Evolutionary conservation across 2,797 vertebrate genomes (phyloP).

Genomic region (Notoglanidium macrostoma): DNA sequence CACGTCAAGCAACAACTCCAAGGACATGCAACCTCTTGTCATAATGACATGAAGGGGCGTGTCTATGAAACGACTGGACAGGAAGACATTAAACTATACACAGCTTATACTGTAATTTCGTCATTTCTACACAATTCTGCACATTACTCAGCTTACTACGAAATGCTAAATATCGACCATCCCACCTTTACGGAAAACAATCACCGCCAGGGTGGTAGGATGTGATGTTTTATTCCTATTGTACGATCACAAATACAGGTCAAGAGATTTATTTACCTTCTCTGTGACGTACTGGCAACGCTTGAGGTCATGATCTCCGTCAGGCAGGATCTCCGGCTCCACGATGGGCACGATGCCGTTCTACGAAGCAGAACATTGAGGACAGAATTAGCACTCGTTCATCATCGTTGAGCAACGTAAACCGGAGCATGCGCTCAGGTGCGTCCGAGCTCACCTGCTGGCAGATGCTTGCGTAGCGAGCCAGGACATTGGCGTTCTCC

Average conservation of each 20-base stretch:
- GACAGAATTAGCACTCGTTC: background rate
- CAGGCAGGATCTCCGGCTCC: constrained; percentile 96
- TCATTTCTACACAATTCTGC: too few relatives aligned
- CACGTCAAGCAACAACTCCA: too few relatives aligned
- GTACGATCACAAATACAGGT: background rate
- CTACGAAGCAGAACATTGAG: constrained; percentile 65
- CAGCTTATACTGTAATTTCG: too few relatives aligned
- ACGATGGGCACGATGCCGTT: constrained; percentile 98
- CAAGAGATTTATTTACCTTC: constrained; percentile 78
- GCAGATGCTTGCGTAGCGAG: constrained; percentile 98
- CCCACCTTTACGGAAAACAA: background rate
- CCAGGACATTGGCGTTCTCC: constrained; percentile 96
- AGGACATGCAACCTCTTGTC: too few relatives aligned
- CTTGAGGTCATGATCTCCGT: constrained; percentile 96
- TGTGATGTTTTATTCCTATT: background rate
- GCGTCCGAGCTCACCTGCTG: constrained; percentile 83
- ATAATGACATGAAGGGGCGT: too few relatives aligned
- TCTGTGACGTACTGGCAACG: constrained; percentile 94
- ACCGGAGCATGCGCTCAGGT: background rate
- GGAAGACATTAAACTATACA: too few relatives aligned
- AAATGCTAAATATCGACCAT: too few relatives aligned
- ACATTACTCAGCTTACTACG: too few relatives aligned
- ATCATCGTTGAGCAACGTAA: background rate
- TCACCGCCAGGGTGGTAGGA: too few relatives aligned
- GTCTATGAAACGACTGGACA: too few relatives aligned